These are phyloP conservation scores for Melinopterus prodromus DNA, from an alignment of 2,888 invertebrate species.

Conservation along the genomic window DNA sequence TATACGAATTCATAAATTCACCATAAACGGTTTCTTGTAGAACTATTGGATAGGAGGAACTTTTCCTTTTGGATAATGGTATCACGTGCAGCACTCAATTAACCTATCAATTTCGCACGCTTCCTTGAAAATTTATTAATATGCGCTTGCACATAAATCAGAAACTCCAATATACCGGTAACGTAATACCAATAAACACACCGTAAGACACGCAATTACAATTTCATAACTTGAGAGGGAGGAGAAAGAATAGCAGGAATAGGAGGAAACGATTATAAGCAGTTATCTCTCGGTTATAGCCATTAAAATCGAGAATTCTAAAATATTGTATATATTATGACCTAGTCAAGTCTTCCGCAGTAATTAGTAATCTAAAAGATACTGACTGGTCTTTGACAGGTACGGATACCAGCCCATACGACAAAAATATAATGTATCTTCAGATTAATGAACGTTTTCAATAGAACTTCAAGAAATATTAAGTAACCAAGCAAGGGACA, in stretches of 20 bases:
- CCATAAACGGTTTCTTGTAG: not conserved
- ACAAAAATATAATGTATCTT: no score
- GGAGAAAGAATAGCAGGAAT: not conserved
- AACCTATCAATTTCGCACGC: conserved; percentile 4
- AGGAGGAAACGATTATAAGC: not conserved
- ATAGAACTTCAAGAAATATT: no score
- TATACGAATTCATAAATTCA: not conserved
- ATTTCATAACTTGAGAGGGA: not conserved
- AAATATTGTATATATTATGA: not conserved
- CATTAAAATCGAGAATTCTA: not conserved
- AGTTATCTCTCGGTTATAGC: not conserved
- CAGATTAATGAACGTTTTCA: no score
- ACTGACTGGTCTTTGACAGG: no score
- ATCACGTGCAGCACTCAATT: not conserved
- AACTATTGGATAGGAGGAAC: not conserved
- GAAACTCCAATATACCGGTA: not conserved
- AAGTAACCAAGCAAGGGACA: no score
- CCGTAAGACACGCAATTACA: not conserved
- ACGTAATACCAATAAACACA: not conserved
- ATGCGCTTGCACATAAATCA: not conserved
- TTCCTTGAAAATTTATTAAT: not conserved
- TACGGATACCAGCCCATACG: no score
- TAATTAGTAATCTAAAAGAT: no score
- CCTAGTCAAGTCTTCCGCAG: no score
- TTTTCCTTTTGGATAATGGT: not conserved